Base-by-base conservation (phyloP, 1,140 invertebrate genomes). In the Aphelinus atriplicis region DNA sequence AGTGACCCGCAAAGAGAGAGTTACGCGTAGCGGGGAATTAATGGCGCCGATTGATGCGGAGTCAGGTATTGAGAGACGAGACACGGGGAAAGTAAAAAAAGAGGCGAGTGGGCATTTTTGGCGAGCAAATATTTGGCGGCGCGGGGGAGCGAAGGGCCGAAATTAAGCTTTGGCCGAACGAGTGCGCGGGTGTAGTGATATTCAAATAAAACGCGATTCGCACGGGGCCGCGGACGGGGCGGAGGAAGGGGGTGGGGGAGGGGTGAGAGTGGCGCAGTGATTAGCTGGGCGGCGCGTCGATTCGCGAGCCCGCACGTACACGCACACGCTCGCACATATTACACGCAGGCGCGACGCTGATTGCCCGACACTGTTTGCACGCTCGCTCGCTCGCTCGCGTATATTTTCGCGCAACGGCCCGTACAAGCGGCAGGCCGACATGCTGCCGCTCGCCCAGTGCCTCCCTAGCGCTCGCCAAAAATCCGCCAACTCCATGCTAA, bases 281-380 rank as follows among this genome's bases (percentile, higher is more conserved):
- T 67, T 67, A 53, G 42, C 72, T 10, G 7, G 45, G 26, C 26
- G 26, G 26, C 26, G 26, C 26, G 26, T 26, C 26, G 26, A 73
- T 70, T 73, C 53, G 73, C 55, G 65, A 50, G 48, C 53, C 67
- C 72, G 51, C n/a, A 60, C 73, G 61, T 75, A 71, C 74, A 51
- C 77, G 76, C 77, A 69, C 58, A 69, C 68, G 71, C 75, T 69
- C 69, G 57, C 53, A 47, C 74, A 72, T 26, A 26, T 26, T 26
- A 26, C 26, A 26, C 62, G 76, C 65, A 65, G 43, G 47, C 78
- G 75, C 72, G 66, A 60, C 70, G 65, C 76, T 81, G 80, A 81
- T 81, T 80, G 80, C 80, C 61, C 61, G 67, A 73, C 71, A 72
- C 65, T 76, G 80, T 80, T 80, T 78, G 79, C 73, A 71, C 75